Base-by-base conservation (phyloP, 2,888 invertebrate genomes). In the Anoncus sp. region DNA sequence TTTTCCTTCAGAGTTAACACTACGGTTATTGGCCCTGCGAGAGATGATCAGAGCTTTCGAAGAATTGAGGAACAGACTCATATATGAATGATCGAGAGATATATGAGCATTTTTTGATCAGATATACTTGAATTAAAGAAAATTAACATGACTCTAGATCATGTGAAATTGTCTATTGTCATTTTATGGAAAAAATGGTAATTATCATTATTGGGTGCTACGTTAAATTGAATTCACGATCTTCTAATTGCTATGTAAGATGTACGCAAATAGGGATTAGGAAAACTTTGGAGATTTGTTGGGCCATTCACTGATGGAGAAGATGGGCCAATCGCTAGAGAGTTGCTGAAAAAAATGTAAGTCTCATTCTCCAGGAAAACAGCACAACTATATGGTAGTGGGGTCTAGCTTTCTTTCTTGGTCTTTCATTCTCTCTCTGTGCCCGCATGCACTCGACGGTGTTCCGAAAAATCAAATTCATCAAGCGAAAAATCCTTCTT, bases 391-490 rank as follows among this genome's bases (percentile, higher is more conserved):
- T 14, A 24, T 51, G 51, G n/a, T 16, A 31, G 31, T 16, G 27
- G 3, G n/a, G 16, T 45, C 24, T 10, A 9, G 31, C 31, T 31
- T 31, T 7, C 31, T 31, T 7, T 47, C 47, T 47, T 4, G 9
- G 18, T 47, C 16, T 47, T 18, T 47, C 18, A 16, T 18, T 47
- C 47, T 45, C 45, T 16, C 24, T 40, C 16, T 22, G 16, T 14
- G 18, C 65, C 65, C 65, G 51, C 65, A 51, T 65, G 38, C 24
- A 65, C 40, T 65, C 40, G 6, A 10, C 40, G 20, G 38, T 40
- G 24, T 65, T 31, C 40, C 51, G 65, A 70, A 59, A 65, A 75
- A 63, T 69, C 63, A 65, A 70, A 70, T 70, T 75, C 43, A 63
- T 59, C 57, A 59, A 24, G 43, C 40, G 59, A 70, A 70, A 70